phyloP scores from a whole-genome alignment of 92 coral and sea anemone genomes.

The Phenganax stokvisi region DNA sequence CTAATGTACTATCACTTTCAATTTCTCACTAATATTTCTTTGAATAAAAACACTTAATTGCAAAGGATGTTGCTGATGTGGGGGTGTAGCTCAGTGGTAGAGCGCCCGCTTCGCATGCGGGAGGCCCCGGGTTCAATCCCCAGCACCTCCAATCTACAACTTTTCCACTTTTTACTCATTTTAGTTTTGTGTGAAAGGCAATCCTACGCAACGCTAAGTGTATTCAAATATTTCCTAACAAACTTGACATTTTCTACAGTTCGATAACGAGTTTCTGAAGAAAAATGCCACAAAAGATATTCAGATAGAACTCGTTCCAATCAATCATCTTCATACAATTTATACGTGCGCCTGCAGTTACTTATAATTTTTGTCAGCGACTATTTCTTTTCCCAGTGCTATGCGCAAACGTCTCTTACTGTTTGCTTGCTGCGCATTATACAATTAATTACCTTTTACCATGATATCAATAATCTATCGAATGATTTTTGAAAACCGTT shows the following conservation, averaged over 20 bases:
- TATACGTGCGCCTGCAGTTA: too few relatives aligned
- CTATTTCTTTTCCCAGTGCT: too few relatives aligned
- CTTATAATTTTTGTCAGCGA: too few relatives aligned
- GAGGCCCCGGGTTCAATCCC: constrained; percentile 99
- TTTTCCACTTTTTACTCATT: neutral
- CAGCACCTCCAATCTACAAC: constrained; percentile 79
- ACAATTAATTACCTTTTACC: neutral
- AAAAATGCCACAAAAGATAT: too few relatives aligned
- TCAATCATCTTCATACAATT: too few relatives aligned
- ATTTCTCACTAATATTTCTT: neutral
- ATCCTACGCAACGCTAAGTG: neutral
- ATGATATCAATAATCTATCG: neutral
- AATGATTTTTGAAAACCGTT: neutral
- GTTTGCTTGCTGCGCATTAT: too few relatives aligned
- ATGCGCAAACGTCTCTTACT: too few relatives aligned
- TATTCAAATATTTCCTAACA: neutral
- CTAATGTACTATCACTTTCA: neutral
- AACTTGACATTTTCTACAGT: neutral
- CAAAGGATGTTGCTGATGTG: neutral
- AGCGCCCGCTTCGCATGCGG: constrained; percentile 99
- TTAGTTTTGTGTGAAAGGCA: neutral
- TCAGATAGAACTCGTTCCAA: too few relatives aligned
- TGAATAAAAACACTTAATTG: neutral
- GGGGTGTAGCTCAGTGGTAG: constrained; percentile 99
- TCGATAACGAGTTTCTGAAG: too few relatives aligned